phyloP scores from a whole-genome alignment of 2,888 invertebrate species.

The Mimachlamys varia region DNA sequence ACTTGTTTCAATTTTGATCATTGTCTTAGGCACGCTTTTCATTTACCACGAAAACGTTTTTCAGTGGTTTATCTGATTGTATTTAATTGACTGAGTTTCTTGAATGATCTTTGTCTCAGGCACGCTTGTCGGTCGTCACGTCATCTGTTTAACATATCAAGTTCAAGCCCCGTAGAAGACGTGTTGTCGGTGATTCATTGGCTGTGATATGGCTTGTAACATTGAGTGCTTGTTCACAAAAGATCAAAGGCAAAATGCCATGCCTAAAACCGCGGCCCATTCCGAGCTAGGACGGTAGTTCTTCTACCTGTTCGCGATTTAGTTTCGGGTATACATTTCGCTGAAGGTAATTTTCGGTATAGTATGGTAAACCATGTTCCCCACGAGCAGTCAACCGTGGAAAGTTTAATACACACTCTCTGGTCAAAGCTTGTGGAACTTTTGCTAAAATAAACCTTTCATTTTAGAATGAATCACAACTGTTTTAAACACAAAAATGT shows the following conservation, averaged over 20 bases:
- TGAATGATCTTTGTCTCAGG: constrained; percentile 22
- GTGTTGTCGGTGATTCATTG: constrained; percentile 9
- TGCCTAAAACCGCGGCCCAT: neutral
- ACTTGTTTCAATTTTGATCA: constrained; percentile 33
- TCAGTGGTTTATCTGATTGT: neutral
- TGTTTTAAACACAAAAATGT: neutral
- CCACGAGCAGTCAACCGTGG: neutral
- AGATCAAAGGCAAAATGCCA: neutral
- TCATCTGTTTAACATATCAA: neutral
- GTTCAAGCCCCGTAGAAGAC: neutral
- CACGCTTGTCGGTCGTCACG: constrained; percentile 3
- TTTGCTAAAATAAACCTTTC: neutral
- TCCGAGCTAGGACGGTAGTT: neutral
- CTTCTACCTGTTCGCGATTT: neutral
- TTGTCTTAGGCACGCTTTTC: constrained; percentile 32
- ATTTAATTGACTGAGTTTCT: constrained; percentile 36
- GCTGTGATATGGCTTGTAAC: neutral
- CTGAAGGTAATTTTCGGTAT: neutral
- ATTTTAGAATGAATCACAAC: neutral
- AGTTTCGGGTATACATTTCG: neutral
- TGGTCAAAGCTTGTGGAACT: neutral
- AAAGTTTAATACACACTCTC: neutral
- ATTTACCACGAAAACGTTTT: constrained; percentile 19
- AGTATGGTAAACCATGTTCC: neutral
- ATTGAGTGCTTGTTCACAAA: constrained; percentile 3